Conservation (phyloP, 2,113 vertebrate genomes). For the Opisthocomus hoazin region DNA sequence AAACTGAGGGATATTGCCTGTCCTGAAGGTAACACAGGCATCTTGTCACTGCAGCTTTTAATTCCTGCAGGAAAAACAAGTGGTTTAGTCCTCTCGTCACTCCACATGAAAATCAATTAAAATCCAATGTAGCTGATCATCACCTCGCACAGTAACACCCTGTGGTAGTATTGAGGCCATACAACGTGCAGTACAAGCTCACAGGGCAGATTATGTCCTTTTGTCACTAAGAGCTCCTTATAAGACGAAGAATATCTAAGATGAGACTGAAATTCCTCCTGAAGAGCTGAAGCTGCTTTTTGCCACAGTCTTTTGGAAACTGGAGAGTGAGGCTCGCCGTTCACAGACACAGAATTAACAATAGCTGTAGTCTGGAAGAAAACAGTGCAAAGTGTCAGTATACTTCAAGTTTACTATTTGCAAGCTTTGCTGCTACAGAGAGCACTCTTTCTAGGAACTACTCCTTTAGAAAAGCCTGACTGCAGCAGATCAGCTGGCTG, state of each 20-base stretch:
- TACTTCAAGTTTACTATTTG: not conserved
- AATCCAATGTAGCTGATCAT: not conserved
- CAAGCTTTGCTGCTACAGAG: not conserved
- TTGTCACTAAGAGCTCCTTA: not conserved
- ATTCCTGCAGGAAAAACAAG: constrained; percentile 58
- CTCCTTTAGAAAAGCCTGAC: not conserved
- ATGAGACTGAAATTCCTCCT: not conserved
- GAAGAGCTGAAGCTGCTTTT: constrained; percentile 57
- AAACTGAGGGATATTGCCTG: constrained; percentile 26
- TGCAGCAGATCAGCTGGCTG: not conserved
- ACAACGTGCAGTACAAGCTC: constrained; percentile 63
- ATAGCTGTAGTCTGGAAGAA: constrained; percentile 76
- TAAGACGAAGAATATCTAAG: fast-evolving
- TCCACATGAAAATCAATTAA: not conserved
- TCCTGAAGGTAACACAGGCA: constrained; percentile 24
- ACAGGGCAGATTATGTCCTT: constrained; percentile 7
- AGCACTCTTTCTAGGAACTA: not conserved
- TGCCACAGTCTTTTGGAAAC: constrained; percentile 50
- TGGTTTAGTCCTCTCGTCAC: not conserved
- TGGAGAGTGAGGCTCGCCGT: fast-evolving
- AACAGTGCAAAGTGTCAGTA: not conserved
- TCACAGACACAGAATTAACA: constrained; percentile 47
- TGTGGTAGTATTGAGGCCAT: not conserved
- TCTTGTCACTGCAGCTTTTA: not conserved
- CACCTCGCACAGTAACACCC: not conserved